Evolutionary conservation across 2,888 invertebrate species (phyloP), one percentile per base, ranked within the genome.

Genomic region (Lepidochrysops patricia): DNA sequence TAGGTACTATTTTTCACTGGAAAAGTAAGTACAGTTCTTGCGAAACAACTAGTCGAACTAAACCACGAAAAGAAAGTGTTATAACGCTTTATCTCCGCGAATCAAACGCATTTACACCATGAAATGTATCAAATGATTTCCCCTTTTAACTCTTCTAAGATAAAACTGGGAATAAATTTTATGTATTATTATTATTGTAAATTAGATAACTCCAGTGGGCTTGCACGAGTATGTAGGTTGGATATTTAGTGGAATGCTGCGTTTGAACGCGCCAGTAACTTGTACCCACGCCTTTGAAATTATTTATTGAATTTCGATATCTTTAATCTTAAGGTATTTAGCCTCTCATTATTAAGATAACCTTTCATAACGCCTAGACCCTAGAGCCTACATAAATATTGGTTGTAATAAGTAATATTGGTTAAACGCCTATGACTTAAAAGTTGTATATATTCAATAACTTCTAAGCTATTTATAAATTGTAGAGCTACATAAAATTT

Each of bases 181-280:
- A 29, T 32, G 19, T 54, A 54, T 19, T 54, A 54, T 29, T 54
- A 54, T 29, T 54, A 29, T 15, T 54, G 32, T 54, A 32, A 27
- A 27, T 54, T 32, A 32, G 54, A 54, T 54, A 32, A 32, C 15
- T 19, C 19, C 19, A 54, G 54, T 54, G 54, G 32, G 15, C 19
- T 54, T 54, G 19, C 13, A 29, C 13, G 25, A n/a, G 13, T 50
- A 19, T 54, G 19, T 54, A 54, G 27, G 54, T 29, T 27, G 27
- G 52, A 15, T 27, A 50, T 26, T 26, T 50, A 26, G 52, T 27
- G 27, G 13, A 52, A 13, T 54, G 54, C 54, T 54, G 54, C 15
- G 54, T 23, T 23, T 29, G 15, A 19, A 54, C 32, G 29, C 12
- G 32, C 54, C 29, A 32, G 54, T 19, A 5, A 54, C 54, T 54